A percentile compares a stretch with the other conserved stretches of the same genome.
phyloP scores from a whole-genome alignment of 2,113 vertebrate species.

The Varanus salvator region DNA sequence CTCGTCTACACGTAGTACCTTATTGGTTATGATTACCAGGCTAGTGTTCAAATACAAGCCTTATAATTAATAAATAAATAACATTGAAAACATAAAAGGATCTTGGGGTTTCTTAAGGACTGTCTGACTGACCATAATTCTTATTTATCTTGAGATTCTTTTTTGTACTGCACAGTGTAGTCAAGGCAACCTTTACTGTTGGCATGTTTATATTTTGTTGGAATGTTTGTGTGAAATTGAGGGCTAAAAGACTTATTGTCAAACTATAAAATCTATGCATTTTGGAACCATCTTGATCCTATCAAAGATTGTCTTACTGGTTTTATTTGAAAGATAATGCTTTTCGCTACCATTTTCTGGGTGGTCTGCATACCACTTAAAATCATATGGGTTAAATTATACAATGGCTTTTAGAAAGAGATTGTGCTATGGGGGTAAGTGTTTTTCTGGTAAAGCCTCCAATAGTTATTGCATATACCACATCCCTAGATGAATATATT shows the following conservation, averaged over 20 bases:
- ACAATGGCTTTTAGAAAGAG: constrained; percentile 58
- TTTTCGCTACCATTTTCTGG: constrained; percentile 51
- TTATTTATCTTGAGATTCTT: background rate
- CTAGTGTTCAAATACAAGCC: background rate
- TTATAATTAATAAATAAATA: background rate
- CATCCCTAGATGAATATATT: constrained; percentile 45
- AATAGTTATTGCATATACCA: constrained; percentile 40
- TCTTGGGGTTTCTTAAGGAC: too few relatives aligned
- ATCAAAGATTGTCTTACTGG: background rate
- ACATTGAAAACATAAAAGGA: too few relatives aligned
- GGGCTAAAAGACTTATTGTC: background rate
- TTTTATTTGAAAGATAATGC: background rate
- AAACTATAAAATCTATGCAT: background rate
- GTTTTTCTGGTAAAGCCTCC: constrained; percentile 57
- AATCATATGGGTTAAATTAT: constrained; percentile 69
- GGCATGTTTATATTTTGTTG: background rate
- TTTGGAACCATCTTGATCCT: background rate
- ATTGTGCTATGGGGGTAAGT: constrained; percentile 49
- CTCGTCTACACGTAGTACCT: background rate
- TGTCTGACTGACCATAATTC: background rate
- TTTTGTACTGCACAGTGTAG: background rate
- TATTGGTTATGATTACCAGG: background rate
- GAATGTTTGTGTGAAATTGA: constrained; percentile 9
- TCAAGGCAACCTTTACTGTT: background rate
- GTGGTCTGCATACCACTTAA: constrained; percentile 60